Base-by-base conservation (phyloP, 2,888 invertebrate genomes). In the Dorcus parallelipipedus region DNA sequence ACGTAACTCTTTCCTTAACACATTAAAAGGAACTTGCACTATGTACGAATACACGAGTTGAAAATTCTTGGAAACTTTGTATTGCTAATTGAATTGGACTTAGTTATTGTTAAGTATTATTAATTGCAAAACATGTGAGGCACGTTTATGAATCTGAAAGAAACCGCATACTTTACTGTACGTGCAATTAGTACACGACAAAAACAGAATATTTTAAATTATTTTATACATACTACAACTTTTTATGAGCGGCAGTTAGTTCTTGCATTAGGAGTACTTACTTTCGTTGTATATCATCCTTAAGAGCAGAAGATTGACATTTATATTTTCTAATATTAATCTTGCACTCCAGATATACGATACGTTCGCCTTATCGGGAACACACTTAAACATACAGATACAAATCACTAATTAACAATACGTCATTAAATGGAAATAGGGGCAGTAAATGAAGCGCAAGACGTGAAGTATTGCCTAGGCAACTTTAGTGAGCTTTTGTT, bases 381-480 rank as follows among this genome's bases (percentile, higher is more conserved):
- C 43, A 51, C 45, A 33, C 56, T 55, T 56, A 60, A 62, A 60
- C 60, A 58, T 58, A 54, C 60, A 58, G 49, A 58, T 60, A 62
- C 62, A 60, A 62, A 60, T 62, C 55, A 53, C 60, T 56, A 62
- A 62, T 62, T 60, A 62, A 62, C 62, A 62, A 60, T 62, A 60
- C 57, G 57, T 54, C 58, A 57, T 58, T 62, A 60, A 60, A 62
- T 38, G 38, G 43, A 52, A 52, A 43, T 33, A 52, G 52, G 52
- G 33, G 52, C 52, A 52, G 43, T 52, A 52, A 52, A 41, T 52
- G 52, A 45, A 45, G n/a, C 23, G 14, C 45, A 45, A 45, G 45
- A 45, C 9, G 45, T 45, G 58, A 55, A 54, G 57, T 54, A 61
- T 58, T 52, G 53, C 55, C 55, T 61, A 58, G 55, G 58, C 58